A percentile compares a stretch with the other conserved stretches of the same genome.
Evolutionary conservation across 2,113 vertebrate species (phyloP).

Genomic region (Phycodurus eques): DNA sequence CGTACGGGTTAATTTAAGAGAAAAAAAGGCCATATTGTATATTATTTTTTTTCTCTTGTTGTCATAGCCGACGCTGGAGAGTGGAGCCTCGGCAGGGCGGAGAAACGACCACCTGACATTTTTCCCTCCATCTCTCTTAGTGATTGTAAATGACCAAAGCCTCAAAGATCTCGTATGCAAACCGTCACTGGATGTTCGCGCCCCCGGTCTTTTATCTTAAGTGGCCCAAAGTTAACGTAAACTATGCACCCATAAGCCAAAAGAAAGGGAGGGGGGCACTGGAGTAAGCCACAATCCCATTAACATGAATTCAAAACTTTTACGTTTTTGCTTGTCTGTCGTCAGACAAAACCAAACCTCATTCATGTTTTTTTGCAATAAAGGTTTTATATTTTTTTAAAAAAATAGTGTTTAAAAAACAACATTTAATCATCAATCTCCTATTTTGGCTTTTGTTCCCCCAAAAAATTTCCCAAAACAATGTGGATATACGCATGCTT

Average conservation of each 20-base stretch:
- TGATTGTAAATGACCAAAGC: slow-evolving; percentile 75
- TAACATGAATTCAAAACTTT: too few relatives aligned
- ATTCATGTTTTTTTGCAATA: neutral
- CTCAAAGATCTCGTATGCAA: slow-evolving; percentile 70
- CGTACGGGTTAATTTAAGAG: slow-evolving; percentile 76
- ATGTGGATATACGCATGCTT: too few relatives aligned
- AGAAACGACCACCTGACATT: slow-evolving; percentile 51
- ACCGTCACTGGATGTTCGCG: slow-evolving; percentile 66
- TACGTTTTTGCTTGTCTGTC: neutral
- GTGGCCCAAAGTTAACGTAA: neutral
- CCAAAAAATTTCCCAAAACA: too few relatives aligned
- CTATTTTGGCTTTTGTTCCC: too few relatives aligned
- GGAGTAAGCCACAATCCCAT: too few relatives aligned
- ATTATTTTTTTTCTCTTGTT: slow-evolving; percentile 71
- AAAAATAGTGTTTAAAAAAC: too few relatives aligned
- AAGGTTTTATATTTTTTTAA: too few relatives aligned
- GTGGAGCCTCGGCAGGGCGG: slow-evolving; percentile 75
- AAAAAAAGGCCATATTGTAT: slow-evolving; percentile 79
- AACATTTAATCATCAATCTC: too few relatives aligned
- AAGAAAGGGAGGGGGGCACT: neutral
- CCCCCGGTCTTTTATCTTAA: neutral
- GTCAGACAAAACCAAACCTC: neutral
- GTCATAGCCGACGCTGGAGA: slow-evolving; percentile 71
- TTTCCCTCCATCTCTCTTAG: slow-evolving; percentile 21
- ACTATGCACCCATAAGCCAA: neutral